Evolutionary conservation across 2,113 vertebrate genomes (phyloP), one percentile per base, ranked within the genome.

Genomic region (Thalassarche chlororhynchos): DNA sequence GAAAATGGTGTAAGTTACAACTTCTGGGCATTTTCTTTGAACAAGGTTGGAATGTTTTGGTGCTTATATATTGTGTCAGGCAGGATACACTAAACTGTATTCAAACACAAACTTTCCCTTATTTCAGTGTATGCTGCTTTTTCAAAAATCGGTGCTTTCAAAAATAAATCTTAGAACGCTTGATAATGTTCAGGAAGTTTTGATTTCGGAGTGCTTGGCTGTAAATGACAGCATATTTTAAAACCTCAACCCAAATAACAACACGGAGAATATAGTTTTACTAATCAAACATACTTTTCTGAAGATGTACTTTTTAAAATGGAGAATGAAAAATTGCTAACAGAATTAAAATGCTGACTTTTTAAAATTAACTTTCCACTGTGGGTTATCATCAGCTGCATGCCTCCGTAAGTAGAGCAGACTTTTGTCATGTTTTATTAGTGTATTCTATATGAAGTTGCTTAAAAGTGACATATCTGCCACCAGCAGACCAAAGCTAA

Each of bases 371-470:
- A 46, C 85, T 70, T 94, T 66, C 46, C 17, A 5, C 88, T 58
- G 5, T 15, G 32, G 32, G 34, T 78, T 88, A n/a, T 83, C 44
- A 57, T 92, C 74, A 82, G 42, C 87, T 90, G 25, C 32, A 4
- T 57, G 34, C 16, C 32, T 80, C 55, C 14, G 1, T 87, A 92
- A 97, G 42, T 81, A 36, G 68, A 91, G 52, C 85, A 84, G 85
- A 65, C 91, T 93, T 96, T 93, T 85, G 83, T 79, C 77, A 26
- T 68, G 70, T 89, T 93, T 86, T 62, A 60, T 97, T 93, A 94
- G 76, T 32, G 65, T 44, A 44, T 92, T 86, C 40, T 64, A 7
- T 58, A 36, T 96, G 87, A 97, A 93, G 87, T 31, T 85, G 76
- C 57, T 66, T 78, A 65, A 40, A 96, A 95, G 74, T 85, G 95